These are phyloP conservation scores for Paraescarpia echinospica DNA, from an alignment of 1,140 invertebrate genomes.

Conservation along the genomic window DNA sequence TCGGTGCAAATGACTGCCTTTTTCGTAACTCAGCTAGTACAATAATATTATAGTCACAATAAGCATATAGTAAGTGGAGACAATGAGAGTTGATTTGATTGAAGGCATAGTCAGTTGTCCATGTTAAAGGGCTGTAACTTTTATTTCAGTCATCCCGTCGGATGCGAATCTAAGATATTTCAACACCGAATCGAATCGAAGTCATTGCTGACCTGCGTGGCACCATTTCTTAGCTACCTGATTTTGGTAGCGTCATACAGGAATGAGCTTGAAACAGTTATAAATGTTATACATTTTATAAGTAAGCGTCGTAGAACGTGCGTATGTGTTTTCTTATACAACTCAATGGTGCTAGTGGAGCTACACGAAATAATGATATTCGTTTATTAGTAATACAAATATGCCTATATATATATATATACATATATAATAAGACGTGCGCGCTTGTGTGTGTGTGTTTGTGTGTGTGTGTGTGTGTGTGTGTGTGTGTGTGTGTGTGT, in stretches of 20 bases:
- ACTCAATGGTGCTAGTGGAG: neutral
- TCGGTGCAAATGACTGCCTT: too few relatives aligned
- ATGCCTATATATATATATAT: neutral
- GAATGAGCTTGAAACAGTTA: neutral
- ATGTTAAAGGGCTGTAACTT: neutral
- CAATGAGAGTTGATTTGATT: neutral
- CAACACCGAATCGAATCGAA: neutral
- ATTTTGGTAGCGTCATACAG: neutral
- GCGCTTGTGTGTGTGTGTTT: too few relatives aligned
- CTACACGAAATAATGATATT: neutral
- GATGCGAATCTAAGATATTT: neutral
- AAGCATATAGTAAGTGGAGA: neutral
- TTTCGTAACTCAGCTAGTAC: too few relatives aligned
- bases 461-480: too few relatives aligned
- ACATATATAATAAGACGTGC: too few relatives aligned
- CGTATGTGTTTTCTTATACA: neutral
- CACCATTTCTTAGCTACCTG: neutral
- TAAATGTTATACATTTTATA: neutral
- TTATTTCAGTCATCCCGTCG: neutral
- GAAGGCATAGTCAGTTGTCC: neutral
- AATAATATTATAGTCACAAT: too few relatives aligned
- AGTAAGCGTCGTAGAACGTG: neutral
- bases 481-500: too few relatives aligned
- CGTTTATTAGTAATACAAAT: neutral
- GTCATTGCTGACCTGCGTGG: neutral